Base-by-base conservation (phyloP, 2,113 vertebrate species). In the Catharus bicknelli region DNA sequence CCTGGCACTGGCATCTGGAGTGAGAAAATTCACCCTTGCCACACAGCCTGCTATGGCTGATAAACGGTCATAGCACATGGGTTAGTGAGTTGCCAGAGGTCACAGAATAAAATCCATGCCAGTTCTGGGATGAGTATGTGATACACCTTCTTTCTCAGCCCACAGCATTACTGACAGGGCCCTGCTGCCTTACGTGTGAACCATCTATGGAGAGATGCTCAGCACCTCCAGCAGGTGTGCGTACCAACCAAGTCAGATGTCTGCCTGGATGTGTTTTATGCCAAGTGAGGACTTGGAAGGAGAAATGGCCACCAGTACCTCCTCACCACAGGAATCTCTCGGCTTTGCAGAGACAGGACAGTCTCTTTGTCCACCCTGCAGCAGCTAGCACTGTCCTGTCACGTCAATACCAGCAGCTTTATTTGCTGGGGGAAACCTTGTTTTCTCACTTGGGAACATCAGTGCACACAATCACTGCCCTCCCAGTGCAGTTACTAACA, bases 401-500 rank as follows among this genome's bases (percentile, higher is more conserved):
- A 0, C 14, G 23, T 26, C 63, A 47, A 42, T 29, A 54, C 6
- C 40, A 58, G 75, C 54, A 93, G 22, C 38, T 62, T 21, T 76
- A 5, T 47, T 63, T 67, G 38, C 38, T 0, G 1, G 36, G 72
- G n/a, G 53, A 63, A 81, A 32, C 23, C 10, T 25, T 66, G 34
- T 47, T 91, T 67, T 77, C 4, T 3, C 3, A 2, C 16, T 43
- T 76, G 53, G 5, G 18, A 74, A 25, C 45, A 34, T 6, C 0
- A 0, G 22, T 0, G 1, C 30, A 59, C 1, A 1, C 29, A 32
- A 45, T 70, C 0, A 0, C 40, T 70, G 57, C 34, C 19, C n/a
- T 72, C 53, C 45, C 34, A 75, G 66, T 4, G 50, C 40, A 43
- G n/a, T 48, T 75, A 26, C 50, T 70, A 42, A 42, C 17, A 36